These are phyloP conservation scores for Mylabris phalerata DNA, from an alignment of 1,140 invertebrate genomes.

Conservation along the genomic window DNA sequence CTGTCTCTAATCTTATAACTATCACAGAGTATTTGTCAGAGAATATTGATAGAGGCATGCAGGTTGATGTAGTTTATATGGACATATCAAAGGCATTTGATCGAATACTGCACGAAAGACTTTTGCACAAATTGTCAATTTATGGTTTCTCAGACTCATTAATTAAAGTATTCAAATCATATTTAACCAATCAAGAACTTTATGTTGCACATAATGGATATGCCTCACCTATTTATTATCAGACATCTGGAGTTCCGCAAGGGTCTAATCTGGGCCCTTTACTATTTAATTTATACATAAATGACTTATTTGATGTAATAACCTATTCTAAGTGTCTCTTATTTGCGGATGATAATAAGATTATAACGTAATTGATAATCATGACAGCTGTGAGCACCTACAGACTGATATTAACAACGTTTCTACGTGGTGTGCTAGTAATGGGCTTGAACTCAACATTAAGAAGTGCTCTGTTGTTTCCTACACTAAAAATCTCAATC, in stretches of 20 bases:
- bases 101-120: not conserved
- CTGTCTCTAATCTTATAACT: too few species aligned
- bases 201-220: not conserved
- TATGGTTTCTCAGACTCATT: not conserved
- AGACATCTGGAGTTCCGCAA: not conserved
- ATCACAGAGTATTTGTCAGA: too few species aligned
- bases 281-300: not conserved
- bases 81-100: not conserved
- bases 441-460: not conserved
- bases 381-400: not conserved
- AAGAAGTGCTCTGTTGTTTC: not conserved
- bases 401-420: not conserved
- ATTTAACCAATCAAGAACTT: not conserved
- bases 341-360: not conserved
- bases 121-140: not conserved
- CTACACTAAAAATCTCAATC: not conserved
- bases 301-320: not conserved
- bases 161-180: not conserved
- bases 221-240: not conserved
- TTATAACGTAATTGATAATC: not conserved
- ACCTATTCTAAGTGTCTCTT: not conserved
- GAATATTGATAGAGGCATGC: too few species aligned
- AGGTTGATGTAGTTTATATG: too few species aligned
- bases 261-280: not conserved
- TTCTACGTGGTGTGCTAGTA: not conserved